Percentiles rank a stretch among this genome's conserved stretches.
These are phyloP conservation scores for Apotomis turbidana DNA, from an alignment of 2,888 invertebrate genomes.

Conservation along the genomic window DNA sequence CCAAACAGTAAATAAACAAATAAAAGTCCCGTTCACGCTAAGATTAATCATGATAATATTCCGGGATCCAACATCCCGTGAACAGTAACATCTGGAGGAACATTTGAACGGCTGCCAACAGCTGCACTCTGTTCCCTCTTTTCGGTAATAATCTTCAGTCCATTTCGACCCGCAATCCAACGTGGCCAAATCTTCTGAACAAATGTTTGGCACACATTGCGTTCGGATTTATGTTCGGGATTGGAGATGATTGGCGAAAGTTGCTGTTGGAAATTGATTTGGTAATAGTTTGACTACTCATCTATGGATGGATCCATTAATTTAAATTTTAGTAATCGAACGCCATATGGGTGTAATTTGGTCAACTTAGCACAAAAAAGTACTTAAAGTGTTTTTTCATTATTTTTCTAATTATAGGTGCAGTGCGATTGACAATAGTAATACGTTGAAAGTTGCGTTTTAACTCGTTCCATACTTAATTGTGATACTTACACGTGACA, in stretches of 20 bases:
- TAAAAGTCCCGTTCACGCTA: slow-evolving; percentile 33
- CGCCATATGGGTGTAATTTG: too few relatives aligned
- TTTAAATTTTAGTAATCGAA: not conserved
- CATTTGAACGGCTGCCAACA: slow-evolving; percentile 73
- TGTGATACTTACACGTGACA: too few relatives aligned
- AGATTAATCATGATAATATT: slow-evolving; percentile 40
- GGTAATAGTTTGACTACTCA: slow-evolving; percentile 4
- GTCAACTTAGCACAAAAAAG: too few relatives aligned
- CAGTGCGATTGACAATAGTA: too few relatives aligned
- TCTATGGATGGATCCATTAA: not conserved
- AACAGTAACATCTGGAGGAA: slow-evolving; percentile 54
- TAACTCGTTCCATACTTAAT: too few relatives aligned
- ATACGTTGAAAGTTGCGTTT: too few relatives aligned
- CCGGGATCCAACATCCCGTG: slow-evolving; percentile 46
- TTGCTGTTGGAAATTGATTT: slow-evolving; percentile 23
- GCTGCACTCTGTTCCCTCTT: slow-evolving; percentile 57
- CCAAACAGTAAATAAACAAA: slow-evolving; percentile 25
- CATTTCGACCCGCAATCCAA: slow-evolving; percentile 55
- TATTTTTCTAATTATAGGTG: too few relatives aligned
- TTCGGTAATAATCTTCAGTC: slow-evolving; percentile 57
- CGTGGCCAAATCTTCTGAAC: slow-evolving; percentile 42
- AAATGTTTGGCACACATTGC: slow-evolving; percentile 39
- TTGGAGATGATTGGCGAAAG: slow-evolving; percentile 15
- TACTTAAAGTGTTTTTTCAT: too few relatives aligned
- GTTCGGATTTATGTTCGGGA: slow-evolving; percentile 18